These are phyloP conservation scores for Bujurquina vittata DNA, from an alignment of 2,113 vertebrate species.

Conservation along the genomic window DNA sequence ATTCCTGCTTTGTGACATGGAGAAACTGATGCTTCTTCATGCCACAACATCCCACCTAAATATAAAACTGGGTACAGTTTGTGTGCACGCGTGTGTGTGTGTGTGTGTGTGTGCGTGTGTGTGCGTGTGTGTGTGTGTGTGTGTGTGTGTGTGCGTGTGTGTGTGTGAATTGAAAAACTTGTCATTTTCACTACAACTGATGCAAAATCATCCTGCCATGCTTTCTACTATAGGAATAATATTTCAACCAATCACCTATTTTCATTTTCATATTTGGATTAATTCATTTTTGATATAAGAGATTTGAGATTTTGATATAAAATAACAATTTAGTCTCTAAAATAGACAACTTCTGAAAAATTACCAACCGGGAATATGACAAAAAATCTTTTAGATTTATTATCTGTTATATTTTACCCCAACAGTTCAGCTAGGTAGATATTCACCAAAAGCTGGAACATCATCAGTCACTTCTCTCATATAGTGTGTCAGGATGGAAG, in stretches of 20 bases:
- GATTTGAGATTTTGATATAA: too few relatives aligned
- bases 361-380: not conserved
- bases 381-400: not conserved
- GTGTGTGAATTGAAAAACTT: too few relatives aligned
- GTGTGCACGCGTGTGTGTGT: not conserved
- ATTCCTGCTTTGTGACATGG: not conserved
- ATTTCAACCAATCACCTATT: not conserved
- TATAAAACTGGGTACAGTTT: not conserved
- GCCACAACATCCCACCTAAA: not conserved
- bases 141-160: too few relatives aligned
- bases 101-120: too few relatives aligned
- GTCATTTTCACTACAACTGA: not conserved
- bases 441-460: slow-evolving; percentile 14
- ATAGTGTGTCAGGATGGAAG: slow-evolving; percentile 68
- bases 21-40: not conserved
- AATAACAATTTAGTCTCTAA: too few relatives aligned
- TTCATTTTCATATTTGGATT: too few relatives aligned
- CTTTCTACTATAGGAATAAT: not conserved
- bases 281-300: too few relatives aligned
- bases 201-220: not conserved
- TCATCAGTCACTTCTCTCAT: slow-evolving; percentile 43
- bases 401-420: not conserved
- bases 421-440: not conserved
- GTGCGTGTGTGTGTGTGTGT: too few relatives aligned
- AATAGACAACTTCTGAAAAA: not conserved